A percentile compares a stretch with the other conserved stretches of the same genome.
These are phyloP conservation scores for Jacana jacana DNA, from an alignment of 2,113 vertebrate species.

Conservation along the genomic window DNA sequence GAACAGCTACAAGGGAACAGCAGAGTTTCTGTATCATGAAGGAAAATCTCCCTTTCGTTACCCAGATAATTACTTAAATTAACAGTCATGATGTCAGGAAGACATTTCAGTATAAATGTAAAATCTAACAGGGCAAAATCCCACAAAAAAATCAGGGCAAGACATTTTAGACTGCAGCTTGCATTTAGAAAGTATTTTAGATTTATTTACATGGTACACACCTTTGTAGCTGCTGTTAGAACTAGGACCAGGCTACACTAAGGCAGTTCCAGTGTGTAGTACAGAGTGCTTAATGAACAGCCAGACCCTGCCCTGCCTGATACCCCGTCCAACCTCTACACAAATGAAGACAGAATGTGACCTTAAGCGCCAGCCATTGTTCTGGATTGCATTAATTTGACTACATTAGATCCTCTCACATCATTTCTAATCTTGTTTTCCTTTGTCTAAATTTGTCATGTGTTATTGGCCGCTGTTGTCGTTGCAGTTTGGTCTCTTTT, in stretches of 20 bases:
- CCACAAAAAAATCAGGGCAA: neutral
- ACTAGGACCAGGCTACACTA: neutral
- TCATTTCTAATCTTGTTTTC: neutral
- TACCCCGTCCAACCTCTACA: neutral
- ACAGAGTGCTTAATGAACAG: neutral
- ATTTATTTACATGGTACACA: neutral
- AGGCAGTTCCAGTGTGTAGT: neutral
- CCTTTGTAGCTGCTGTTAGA: neutral
- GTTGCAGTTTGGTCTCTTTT: neutral
- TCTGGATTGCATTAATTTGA: neutral
- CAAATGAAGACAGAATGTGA: neutral
- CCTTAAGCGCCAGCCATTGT: neutral
- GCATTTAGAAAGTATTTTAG: neutral
- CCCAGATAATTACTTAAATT: neutral
- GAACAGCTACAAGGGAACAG: neutral
- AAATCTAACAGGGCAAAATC: neutral
- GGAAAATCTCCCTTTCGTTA: neutral
- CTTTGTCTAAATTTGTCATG: neutral
- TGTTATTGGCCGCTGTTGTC: neutral
- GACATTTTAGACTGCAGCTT: neutral
- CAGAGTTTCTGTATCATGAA: neutral
- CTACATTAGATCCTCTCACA: neutral
- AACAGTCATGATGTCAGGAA: neutral
- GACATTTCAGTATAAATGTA: neutral
- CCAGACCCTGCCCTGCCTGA: neutral